Evolutionary conservation across 92 coral and sea anemone species (phyloP), one percentile per base, ranked within the genome.

Genomic region (Phenganax stokvisi): DNA sequence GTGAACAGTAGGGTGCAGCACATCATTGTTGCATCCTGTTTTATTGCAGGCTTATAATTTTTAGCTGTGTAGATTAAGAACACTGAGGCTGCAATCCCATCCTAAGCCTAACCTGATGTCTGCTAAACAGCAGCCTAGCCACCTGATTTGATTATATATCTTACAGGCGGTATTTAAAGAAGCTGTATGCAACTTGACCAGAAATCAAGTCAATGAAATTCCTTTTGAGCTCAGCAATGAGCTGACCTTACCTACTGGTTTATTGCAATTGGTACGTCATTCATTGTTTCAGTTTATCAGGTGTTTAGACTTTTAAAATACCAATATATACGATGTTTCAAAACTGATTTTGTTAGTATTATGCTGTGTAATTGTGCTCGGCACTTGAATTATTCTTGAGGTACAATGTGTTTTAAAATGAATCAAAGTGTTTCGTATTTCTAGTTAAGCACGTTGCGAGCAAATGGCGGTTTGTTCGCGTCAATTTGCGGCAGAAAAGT

Each of bases 161-260:
- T 76, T 20, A 75, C 51, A 76, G 81, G 15, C 71, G 54, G 70
- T 56, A 15, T 76, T 76, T 76, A 12, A 59, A 31, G 56, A 59
- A 54, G 11, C 25, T 76, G 30, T 76, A 17, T 76, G 81, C 37
- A 76, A 59, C 47, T 64, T 76, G 57, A 76, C 55, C 71, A 51
- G 13, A 56, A 57, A 70, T 12, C 81, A 76, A 52, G 54, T 76
- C 53, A 76, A 76, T 52, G 56, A 76, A 60, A 29, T 52, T 57
- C 54, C 81, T 57, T 29, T 30, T 59, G 81, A 76, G 27, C 56
- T 76, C 54, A 57, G 51, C 12, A 59, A 20, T 52, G 27, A 76
- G 60, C n/a, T 76, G 13, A 76, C 52, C 16, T 20, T 76, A 57
- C 81, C 81, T 16, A 37, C 28, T 44, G 67, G 70, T 60, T 58